These are phyloP conservation scores for Steromphala cineraria DNA, from an alignment of 2,888 invertebrate genomes.

Conservation along the genomic window DNA sequence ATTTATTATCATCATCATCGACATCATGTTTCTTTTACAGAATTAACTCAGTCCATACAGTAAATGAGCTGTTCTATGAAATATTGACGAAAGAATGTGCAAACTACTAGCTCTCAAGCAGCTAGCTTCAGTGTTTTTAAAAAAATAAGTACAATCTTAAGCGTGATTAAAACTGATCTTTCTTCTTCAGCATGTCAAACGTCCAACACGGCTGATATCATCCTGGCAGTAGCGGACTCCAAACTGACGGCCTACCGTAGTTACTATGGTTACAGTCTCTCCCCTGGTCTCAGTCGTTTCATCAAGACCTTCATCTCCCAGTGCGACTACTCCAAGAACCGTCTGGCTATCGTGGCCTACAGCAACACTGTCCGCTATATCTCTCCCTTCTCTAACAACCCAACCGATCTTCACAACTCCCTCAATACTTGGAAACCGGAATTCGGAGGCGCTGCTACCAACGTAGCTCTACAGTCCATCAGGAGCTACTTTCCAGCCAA, in stretches of 20 bases:
- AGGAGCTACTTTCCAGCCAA: not conserved
- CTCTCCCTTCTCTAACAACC: not conserved
- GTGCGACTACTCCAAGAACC: not conserved
- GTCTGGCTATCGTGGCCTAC: not conserved
- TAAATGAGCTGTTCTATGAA: no score
- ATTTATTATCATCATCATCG: no score
- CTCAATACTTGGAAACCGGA: not conserved
- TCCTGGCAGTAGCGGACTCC: not conserved
- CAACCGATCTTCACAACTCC: not conserved
- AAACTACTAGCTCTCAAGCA: no score
- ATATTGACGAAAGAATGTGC: no score
- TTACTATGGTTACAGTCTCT: not conserved
- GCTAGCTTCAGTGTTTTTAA: no score
- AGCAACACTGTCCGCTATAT: constrained; percentile 3
- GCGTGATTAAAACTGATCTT: no score
- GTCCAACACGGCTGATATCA: not conserved
- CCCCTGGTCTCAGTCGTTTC: not conserved
- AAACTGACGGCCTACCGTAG: not conserved
- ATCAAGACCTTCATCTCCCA: not conserved
- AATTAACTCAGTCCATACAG: no score
- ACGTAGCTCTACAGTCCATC: not conserved
- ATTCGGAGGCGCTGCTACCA: not conserved
- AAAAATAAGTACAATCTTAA: no score
- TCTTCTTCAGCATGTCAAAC: not conserved
- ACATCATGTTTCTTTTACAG: no score